Evolutionary conservation across 2,888 invertebrate genomes (phyloP), one percentile per base, ranked within the genome.

Genomic region (Neocrepidodera transversa): DNA sequence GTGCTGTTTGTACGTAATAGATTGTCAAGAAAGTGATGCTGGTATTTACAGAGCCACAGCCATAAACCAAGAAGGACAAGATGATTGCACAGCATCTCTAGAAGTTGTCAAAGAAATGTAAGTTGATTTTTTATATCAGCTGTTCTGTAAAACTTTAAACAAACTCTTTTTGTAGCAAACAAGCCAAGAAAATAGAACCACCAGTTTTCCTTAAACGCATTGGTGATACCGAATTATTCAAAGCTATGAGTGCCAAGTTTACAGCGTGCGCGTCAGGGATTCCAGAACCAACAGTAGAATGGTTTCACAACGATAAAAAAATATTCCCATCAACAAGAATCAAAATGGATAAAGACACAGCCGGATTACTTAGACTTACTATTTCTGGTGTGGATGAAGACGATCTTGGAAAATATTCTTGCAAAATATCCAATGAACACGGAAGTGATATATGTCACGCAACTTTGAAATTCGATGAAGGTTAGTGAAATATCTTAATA

Each of bases 251-350:
- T 38, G 94, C 92, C 53, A 93, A 93, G 80, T 94, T 95, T 79
- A 95, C 94, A n/a, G 95, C 95, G 54, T 95, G 95, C 77, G 89
- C 91, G 45, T 88, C 90, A 43, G 95, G 95, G 58, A 84, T 85
- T 57, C 95, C 95, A 0, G 93, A 93, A 56, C 95, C 95, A 0
- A 91, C 91, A 58, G 92, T 91, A 45, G 93, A 94, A 76, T 91
- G 91, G 91, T 93, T 87, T 82, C 87, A 91, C 71, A 89, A 92
- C 79, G 89, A 89, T 65, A 86, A 89, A 71, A 86, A 88, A 74
- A 72, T 95, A 8, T 91, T 90, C 82, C 91, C 93, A 0, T 89
- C 91, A 47, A 92, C 92, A 64, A 86, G 94, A 16, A 88, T 93
- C 69, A 84, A 86, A 64, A 90, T 94, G 81, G 93, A 95, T 74